These are phyloP conservation scores for Melieria picta DNA, from an alignment of 2,888 invertebrate genomes.

Conservation along the genomic window DNA sequence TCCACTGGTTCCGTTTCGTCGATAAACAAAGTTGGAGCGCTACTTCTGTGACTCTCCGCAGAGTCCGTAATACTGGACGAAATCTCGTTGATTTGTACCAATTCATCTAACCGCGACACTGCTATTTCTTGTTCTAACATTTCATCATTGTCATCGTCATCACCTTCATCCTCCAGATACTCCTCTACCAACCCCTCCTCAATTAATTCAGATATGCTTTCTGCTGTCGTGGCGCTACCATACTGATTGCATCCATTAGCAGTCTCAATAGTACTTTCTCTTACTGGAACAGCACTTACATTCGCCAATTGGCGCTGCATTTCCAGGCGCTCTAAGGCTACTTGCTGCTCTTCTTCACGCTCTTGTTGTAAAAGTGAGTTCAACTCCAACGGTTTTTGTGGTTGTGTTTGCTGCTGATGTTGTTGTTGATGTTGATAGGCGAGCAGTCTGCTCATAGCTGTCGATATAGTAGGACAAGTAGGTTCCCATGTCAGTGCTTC, in stretches of 20 bases:
- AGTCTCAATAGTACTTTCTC: conserved; percentile 27
- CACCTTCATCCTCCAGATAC: conserved; percentile 30
- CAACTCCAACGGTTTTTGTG: conserved; percentile 51
- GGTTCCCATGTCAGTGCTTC: conserved; percentile 28
- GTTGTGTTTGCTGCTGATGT: conserved; percentile 12
- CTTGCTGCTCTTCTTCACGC: conserved; percentile 57
- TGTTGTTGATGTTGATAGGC: conserved; percentile 1
- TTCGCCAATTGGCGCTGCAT: conserved; percentile 40
- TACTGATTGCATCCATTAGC: too few relatives aligned
- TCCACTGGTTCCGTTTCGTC: neutral
- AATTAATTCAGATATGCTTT: conserved; percentile 14
- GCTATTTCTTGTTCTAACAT: conserved; percentile 11
- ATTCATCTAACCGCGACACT: conserved; percentile 54
- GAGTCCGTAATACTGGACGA: conserved; percentile 65
- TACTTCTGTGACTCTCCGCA: conserved; percentile 6
- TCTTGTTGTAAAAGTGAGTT: conserved; percentile 58
- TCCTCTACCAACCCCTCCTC: conserved; percentile 34
- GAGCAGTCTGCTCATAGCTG: conserved; percentile 11
- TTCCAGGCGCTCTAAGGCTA: conserved; percentile 53
- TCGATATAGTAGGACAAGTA: conserved; percentile 3
- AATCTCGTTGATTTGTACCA: conserved; percentile 76
- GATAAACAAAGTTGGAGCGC: neutral
- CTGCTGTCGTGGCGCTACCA: conserved; percentile 32
- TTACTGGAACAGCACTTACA: neutral
- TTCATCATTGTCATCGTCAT: conserved; percentile 7